Evolutionary conservation across 1,140 invertebrate genomes (phyloP), one percentile per base, ranked within the genome.

Genomic region (Aphelinus certus): DNA sequence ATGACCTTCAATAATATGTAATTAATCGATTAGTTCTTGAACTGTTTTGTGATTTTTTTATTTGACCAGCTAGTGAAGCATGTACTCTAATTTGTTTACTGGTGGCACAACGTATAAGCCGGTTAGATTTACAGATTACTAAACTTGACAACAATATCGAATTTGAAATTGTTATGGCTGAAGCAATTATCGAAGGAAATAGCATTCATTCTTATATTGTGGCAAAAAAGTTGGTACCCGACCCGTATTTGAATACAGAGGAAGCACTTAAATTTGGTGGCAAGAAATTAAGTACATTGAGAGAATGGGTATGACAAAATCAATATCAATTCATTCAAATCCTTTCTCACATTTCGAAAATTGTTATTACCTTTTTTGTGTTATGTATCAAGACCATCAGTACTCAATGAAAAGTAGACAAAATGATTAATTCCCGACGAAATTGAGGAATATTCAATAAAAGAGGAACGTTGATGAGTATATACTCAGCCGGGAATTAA

Each of bases 71-170:
- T 64, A 88, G 86, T 67, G 78, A 86, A 78, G 87, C 86, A 6
- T 88, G 87, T 69, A 88, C 87, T 9, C 78, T 88, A 62, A 88
- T 88, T 77, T 88, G 87, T 75, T 77, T 88, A 5, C 77, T 88
- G 3, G 77, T 88, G 9, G 86, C 86, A 47, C 85, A 84, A 79
- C 68, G 79, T 55, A 79, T 87, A 76, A 81, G 79, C 69, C 79
- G 82, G 67, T 76, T 62, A 47, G 71, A 77, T 67, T 66, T 83
- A 5, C 76, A 78, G n/a, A 75, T 88, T 62, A 55, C 60, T 46
- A 73, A 81, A 55, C 46, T 85, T 45, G 82, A 84, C 65, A 74
- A 77, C 42, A 82, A 65, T 73, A 73, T 68, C 46, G 76, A 78
- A 63, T 75, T 88, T 3, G 82, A 80, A 64, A 71, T 77, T 53